Percentiles rank a stretch among this genome's conserved stretches.
These are phyloP conservation scores for Cephus rjabovi DNA, from an alignment of 2,888 invertebrate species.

Conservation along the genomic window DNA sequence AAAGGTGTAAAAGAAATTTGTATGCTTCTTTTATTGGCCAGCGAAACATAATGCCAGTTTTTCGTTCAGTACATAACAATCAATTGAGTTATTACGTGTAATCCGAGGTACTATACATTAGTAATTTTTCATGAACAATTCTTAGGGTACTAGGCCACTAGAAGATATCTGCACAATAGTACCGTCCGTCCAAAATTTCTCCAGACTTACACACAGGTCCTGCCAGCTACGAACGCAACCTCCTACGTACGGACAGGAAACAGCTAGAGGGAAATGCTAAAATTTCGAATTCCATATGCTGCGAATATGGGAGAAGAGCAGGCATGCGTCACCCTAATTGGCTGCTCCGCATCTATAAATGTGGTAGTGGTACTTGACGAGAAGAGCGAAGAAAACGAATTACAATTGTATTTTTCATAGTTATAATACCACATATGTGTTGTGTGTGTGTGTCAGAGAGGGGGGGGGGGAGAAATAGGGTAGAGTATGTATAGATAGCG, in stretches of 20 bases:
- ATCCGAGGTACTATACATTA: neutral
- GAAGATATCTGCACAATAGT: neutral
- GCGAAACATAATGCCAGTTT: neutral
- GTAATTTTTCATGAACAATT: neutral
- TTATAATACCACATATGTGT: conserved; percentile 37
- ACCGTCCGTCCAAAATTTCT: neutral
- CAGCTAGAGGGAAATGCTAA: neutral
- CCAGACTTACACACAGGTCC: neutral
- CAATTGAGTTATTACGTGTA: neutral
- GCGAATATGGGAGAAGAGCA: conserved; percentile 31
- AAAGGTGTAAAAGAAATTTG: neutral
- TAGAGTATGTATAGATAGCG: conserved; percentile 26
- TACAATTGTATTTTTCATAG: conserved; percentile 45
- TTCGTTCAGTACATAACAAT: neutral
- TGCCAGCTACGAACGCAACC: conserved; percentile 28
- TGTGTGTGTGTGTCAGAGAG: conserved; percentile 7
- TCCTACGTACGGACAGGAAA: conserved; percentile 13
- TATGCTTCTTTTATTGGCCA: neutral
- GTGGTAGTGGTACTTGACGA: conserved; percentile 44
- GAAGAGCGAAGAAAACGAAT: conserved; percentile 43
- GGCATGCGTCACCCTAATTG: conserved; percentile 37
- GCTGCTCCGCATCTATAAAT: conserved; percentile 47
- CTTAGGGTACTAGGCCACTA: neutral
- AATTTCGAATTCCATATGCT: conserved; percentile 16
- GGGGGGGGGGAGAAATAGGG: neutral